A percentile compares a stretch with the other conserved stretches of the same genome.
These are phyloP conservation scores for Drosophila yakuba DNA, from an alignment of 1,140 invertebrate genomes.

Conservation along the genomic window DNA sequence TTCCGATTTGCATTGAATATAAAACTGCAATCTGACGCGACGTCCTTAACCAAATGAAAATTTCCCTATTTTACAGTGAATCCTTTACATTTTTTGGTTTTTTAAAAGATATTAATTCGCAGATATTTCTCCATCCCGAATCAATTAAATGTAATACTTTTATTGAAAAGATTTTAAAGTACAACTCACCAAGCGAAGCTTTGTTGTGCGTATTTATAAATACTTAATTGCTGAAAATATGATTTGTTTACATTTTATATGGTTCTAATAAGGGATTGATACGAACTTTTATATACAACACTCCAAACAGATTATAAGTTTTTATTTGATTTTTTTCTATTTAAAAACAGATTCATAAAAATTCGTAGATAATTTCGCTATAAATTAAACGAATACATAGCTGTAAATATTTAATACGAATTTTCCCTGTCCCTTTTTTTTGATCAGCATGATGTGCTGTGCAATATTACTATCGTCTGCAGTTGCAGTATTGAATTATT, in stretches of 20 bases:
- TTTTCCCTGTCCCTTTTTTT: neutral
- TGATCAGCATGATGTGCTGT: neutral
- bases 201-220: neutral
- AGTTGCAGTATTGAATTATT: conserved; percentile 22
- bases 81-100: neutral
- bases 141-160: no score
- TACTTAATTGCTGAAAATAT: neutral
- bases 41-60: neutral
- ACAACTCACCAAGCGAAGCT: neutral
- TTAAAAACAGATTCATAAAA: no score
- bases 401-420: neutral
- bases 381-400: no score
- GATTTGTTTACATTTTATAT: no score
- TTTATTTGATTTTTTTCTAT: no score
- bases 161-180: neutral
- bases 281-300: no score
- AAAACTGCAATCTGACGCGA: neutral
- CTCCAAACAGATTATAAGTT: no score
- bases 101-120: neutral
- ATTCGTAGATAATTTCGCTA: no score
- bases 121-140: no score
- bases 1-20: no score
- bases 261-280: no score
- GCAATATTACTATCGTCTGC: conserved; percentile 6
- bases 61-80: neutral